These are phyloP conservation scores for Athalia circularis DNA, from an alignment of 2,888 invertebrate genomes.

Conservation along the genomic window DNA sequence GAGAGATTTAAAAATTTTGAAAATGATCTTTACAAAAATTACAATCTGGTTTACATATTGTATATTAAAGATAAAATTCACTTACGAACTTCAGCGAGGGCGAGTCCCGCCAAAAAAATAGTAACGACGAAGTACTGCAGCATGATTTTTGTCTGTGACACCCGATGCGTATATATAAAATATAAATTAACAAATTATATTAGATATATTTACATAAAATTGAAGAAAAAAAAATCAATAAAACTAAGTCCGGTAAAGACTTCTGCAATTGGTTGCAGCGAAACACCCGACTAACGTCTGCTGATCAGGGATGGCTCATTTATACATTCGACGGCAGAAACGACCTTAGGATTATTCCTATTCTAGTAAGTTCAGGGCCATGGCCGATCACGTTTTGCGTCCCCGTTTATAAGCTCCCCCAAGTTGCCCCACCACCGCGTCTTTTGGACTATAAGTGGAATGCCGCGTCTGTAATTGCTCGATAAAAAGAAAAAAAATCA, in stretches of 20 bases:
- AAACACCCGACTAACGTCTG: constrained; percentile 53
- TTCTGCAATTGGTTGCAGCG: constrained; percentile 44
- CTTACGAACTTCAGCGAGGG: constrained; percentile 63
- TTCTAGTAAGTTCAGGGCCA: constrained; percentile 62
- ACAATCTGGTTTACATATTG: neutral
- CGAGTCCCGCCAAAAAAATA: constrained; percentile 47
- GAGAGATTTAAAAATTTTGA: neutral
- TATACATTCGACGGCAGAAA: constrained; percentile 59
- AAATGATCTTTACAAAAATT: neutral
- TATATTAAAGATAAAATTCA: constrained; percentile 48
- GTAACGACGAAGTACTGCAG: constrained; percentile 2
- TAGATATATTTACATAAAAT: neutral
- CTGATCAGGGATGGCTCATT: constrained; percentile 53
- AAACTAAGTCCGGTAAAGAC: constrained; percentile 43
- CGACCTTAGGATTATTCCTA: constrained; percentile 57
- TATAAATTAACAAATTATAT: neutral
- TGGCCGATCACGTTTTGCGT: constrained; percentile 51
- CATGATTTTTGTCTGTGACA: neutral
- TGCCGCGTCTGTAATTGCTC: neutral
- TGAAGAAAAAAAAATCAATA: constrained; percentile 39
- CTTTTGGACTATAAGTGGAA: neutral
- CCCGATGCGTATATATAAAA: neutral
- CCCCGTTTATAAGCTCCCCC: constrained; percentile 6
- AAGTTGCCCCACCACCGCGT: neutral
- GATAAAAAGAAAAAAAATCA: too few species aligned